Evolutionary conservation across 2,888 invertebrate species (phyloP), one percentile per base, ranked within the genome.

Genomic region (Drosophila conformis): DNA sequence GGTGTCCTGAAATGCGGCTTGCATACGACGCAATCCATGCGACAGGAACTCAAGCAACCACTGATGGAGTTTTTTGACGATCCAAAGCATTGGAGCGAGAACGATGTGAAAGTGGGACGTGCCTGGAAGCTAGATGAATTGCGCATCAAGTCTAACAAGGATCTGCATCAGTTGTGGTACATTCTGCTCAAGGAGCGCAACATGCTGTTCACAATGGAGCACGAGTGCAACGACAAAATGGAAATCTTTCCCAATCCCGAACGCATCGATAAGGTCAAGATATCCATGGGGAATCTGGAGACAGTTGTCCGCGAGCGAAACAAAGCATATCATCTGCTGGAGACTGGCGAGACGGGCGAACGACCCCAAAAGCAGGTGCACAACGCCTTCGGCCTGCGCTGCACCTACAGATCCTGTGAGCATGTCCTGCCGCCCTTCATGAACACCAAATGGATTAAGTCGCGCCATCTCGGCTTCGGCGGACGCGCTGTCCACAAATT

Each of bases 91-190:
- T 99, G 98, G 97, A 95, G 95, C 38, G 95, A 95, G 92, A 93
- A 94, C 36, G 95, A 95, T 90, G 95, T 99, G 10, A 95, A 95
- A 94, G 95, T 95, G 60, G 98, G 99, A 4, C 94, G 99, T 83
- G 95, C 97, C 6, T 99, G 99, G 99, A 96, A 94, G 72, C 93
- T 94, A 65, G 98, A 98, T 77, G 99, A 99, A 93, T 94, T 99
- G 27, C 94, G 99, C 89, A 95, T 99, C 56, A 99, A 99, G 93
- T 98, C 98, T 54, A 99, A 99, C 92, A 94, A 95, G 58, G 99
- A 99, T 93, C 94, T 99, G 67, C 99, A 99, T 92, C 99, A 99
- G 94, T 94, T 99, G 69, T 99, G 99, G 99, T 99, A 94, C 90
- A 91, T 95, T 21, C 94, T 99, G 66, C 93, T 99, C 61, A 99